Percentiles rank a stretch among this genome's conserved stretches.
Evolutionary conservation across 2,888 invertebrate species (phyloP).

Genomic region (Hypena proboscidalis): DNA sequence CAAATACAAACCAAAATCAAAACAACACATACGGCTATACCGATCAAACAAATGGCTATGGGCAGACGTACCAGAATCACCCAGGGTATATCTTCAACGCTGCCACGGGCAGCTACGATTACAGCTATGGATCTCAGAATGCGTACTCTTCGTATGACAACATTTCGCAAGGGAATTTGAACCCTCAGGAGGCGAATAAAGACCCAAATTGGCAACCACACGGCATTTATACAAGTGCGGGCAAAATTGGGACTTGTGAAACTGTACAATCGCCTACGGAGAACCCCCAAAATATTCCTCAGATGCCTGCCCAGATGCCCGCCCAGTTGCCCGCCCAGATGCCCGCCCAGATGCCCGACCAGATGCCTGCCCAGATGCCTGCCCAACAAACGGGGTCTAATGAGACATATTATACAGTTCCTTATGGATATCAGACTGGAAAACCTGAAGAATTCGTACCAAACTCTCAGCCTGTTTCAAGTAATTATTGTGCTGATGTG

Average conservation of each 20-base stretch:
- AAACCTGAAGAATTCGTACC: constrained; percentile 24
- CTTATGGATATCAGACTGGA: constrained; percentile 76
- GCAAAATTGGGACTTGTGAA: constrained; percentile 71
- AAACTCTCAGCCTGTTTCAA: constrained; percentile 50
- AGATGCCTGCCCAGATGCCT: constrained; percentile 32
- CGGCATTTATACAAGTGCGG: constrained; percentile 79
- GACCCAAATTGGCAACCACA: constrained; percentile 60
- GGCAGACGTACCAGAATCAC: constrained; percentile 79
- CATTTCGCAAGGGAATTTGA: constrained; percentile 49
- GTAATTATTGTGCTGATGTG: constrained; percentile 64
- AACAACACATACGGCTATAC: constrained; percentile 46
- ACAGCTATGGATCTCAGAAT: constrained; percentile 87
- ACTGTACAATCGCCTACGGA: constrained; percentile 81
- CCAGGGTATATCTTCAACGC: constrained; percentile 87
- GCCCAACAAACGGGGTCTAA: constrained; percentile 46
- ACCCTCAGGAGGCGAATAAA: constrained; percentile 53
- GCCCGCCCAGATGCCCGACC: too few species aligned
- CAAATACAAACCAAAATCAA: constrained; percentile 50
- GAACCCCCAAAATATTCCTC: constrained; percentile 41
- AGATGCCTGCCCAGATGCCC: too few species aligned
- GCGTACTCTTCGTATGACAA: constrained; percentile 53
- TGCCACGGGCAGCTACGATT: constrained; percentile 84
- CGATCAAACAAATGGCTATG: constrained; percentile 55
- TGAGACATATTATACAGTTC: constrained; percentile 75
- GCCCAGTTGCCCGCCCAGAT: too few species aligned